Base-by-base conservation (phyloP, 2,113 vertebrate genomes). In the Dicrurus megarhynchus region DNA sequence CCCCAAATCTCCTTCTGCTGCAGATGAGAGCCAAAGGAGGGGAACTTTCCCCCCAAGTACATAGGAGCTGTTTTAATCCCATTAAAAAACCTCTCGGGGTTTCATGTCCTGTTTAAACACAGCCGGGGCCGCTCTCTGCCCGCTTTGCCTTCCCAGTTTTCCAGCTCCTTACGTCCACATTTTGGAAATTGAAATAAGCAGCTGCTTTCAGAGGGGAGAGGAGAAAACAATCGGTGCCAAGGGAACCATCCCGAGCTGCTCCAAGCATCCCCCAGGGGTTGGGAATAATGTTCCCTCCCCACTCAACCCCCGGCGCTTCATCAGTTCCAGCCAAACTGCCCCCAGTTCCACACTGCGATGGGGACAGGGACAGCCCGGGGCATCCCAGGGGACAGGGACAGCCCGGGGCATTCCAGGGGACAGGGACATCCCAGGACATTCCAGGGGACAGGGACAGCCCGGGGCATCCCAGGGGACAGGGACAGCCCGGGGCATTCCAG, bases 121-220 rank as follows among this genome's bases (percentile, higher is more conserved):
- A 6, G 50, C 19, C 3, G 0, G 81, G 73, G 44, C 87, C 11
- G 18, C 77, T 78, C 50, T 2, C 69, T 78, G 81, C 74, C 61
- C 9, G 0, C 84, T 87, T 52, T 75, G 41, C 84, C 27, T 84
- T 63, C 27, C 81, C 65, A 24, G 20, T 79, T 87, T 78, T 75
- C 87, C 93, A 60, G 60, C 52, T 60, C 0, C 3, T 50, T 46
- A 55, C 3, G 0, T n/a, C 10, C 3, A 0, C 2, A 7, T 41
- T 55, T 65, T 28, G 73, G 42, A 77, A 96, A 95, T 11, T 14
- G 33, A 77, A 89, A 91, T 28, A 67, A 94, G 75, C 2, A 30
- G 39, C 44, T 24, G 13, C 69, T 68, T 68, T 22, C 33, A 75
- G 35, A 69, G 0, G 10, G 10, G 11, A 44, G 18, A 10, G 24